Percentiles rank a stretch among this genome's conserved stretches.
These are phyloP conservation scores for Gari tellinella DNA, from an alignment of 2,888 invertebrate genomes.

Conservation along the genomic window DNA sequence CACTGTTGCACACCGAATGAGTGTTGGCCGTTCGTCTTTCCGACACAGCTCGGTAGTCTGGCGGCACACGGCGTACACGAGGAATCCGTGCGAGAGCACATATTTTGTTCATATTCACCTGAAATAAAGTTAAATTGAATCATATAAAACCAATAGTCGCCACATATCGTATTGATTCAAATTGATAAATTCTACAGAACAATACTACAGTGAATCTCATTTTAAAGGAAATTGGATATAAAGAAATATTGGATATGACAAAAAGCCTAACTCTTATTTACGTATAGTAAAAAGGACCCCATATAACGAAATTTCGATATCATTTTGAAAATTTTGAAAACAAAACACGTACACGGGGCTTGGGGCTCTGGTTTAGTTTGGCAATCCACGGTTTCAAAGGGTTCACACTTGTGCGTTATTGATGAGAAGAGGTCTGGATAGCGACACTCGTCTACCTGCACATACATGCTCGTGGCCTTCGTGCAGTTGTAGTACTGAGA, in stretches of 20 bases:
- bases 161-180: no score
- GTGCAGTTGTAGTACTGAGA: conserved; percentile 63
- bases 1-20: conserved; percentile 50
- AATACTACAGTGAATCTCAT: no score
- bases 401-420: conserved; percentile 34
- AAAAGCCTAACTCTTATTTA: no score
- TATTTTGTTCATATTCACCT: conserved; percentile 63
- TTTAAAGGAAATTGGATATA: no score
- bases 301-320: no score
- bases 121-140: background rate
- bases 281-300: no score
- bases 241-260: no score
- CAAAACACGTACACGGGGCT: conserved; percentile 60
- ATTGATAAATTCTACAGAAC: no score
- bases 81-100: conserved; percentile 32
- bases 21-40: conserved; percentile 52
- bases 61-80: conserved; percentile 58
- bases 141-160: background rate
- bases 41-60: conserved; percentile 63
- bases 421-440: conserved; percentile 57
- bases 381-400: conserved; percentile 52
- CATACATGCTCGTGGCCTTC: conserved; percentile 5
- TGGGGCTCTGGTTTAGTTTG: conserved; percentile 49
- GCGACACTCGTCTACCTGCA: conserved; percentile 29
- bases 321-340: background rate